phyloP scores from a whole-genome alignment of 53 echinoderm and acorn worm species.

The Temnopleurus reevesii region DNA sequence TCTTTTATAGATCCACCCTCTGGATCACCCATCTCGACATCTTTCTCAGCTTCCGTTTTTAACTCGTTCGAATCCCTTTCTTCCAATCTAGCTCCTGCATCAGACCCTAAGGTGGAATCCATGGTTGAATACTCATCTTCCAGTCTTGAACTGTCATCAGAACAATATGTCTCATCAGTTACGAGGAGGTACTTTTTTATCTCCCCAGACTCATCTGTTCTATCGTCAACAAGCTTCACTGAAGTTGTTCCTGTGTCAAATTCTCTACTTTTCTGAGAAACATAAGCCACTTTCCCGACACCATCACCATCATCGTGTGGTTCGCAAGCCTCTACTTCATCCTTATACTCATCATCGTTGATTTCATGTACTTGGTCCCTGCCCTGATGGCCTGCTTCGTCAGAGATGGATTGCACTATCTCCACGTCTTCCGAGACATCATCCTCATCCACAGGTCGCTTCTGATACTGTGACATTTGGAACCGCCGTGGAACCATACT shows the following conservation, averaged over 20 bases:
- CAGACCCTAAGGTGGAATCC: neutral
- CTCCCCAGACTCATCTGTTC: neutral
- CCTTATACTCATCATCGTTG: neutral
- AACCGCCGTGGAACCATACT: conserved; percentile 33
- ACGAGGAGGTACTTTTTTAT: neutral
- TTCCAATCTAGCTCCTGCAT: neutral
- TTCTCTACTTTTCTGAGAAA: neutral
- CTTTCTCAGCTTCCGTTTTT: neutral
- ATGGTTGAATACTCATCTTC: neutral
- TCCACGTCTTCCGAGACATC: conserved; percentile 15
- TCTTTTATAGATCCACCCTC: neutral
- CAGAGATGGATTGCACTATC: neutral
- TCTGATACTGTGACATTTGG: neutral
- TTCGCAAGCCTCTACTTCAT: neutral
- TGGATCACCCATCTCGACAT: neutral
- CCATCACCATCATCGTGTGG: neutral
- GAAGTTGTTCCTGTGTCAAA: conserved; percentile 18
- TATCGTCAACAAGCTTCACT: neutral
- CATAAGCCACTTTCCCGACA: neutral
- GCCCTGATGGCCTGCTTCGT: neutral
- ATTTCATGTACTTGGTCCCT: neutral
- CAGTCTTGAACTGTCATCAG: neutral
- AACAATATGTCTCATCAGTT: neutral
- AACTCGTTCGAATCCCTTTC: neutral
- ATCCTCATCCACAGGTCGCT: neutral